These are phyloP conservation scores for Gulo gulo DNA, from an alignment of 2,113 vertebrate species.

Conservation along the genomic window DNA sequence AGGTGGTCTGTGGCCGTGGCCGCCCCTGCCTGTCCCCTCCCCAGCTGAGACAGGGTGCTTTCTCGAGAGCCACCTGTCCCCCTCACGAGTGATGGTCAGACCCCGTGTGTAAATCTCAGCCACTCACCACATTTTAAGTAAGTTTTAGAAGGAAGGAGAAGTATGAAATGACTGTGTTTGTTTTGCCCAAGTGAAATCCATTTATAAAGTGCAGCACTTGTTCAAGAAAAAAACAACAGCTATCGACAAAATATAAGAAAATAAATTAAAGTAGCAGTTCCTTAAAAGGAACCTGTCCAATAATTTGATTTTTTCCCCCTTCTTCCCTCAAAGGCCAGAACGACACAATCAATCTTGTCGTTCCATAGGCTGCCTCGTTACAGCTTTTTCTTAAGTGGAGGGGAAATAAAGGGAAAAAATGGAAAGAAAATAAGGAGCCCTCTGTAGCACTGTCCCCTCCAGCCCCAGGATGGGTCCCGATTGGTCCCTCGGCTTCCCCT, in stretches of 20 bases:
- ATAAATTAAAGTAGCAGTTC: constrained; percentile 78
- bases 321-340: constrained; percentile 79
- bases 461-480: fast-evolving
- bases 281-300: constrained; percentile 78
- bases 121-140: constrained; percentile 6
- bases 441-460: not conserved
- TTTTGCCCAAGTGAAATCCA: constrained; percentile 77
- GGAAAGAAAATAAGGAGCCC: not conserved
- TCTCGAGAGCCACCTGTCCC: not conserved
- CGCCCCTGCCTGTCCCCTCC: not conserved
- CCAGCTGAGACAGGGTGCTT: not conserved
- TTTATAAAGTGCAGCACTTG: constrained; percentile 78
- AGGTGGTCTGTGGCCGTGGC: not conserved
- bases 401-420: not conserved
- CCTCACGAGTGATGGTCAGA: not conserved
- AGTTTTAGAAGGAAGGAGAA: constrained; percentile 36
- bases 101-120: not conserved
- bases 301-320: constrained; percentile 79
- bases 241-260: constrained; percentile 84
- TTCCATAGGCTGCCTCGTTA: constrained; percentile 65
- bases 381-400: constrained; percentile 70
- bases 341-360: constrained; percentile 76
- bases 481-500: not conserved
- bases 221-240: constrained; percentile 74
- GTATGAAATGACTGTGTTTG: constrained; percentile 64